phyloP scores from a whole-genome alignment of 1,140 invertebrate genomes.

The Diabrotica undecimpunctata region DNA sequence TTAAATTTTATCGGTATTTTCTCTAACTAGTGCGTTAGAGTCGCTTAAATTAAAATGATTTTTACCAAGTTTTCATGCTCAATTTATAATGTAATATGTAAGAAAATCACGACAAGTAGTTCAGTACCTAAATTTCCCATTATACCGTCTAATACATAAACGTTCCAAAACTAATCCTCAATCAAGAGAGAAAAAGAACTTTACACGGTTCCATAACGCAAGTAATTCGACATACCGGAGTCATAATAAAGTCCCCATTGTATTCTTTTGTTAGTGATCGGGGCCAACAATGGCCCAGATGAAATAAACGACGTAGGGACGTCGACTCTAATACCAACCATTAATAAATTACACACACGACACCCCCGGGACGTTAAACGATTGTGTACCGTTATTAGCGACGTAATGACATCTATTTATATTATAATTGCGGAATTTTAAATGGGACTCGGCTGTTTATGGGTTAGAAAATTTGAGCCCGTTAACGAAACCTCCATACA shows the following conservation, averaged over 20 bases:
- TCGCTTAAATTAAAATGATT: too few species aligned
- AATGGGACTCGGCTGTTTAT: conserved; percentile 39
- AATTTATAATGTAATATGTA: too few species aligned
- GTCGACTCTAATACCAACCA: conserved; percentile 43
- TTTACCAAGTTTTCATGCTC: too few species aligned
- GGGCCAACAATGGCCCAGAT: conserved; percentile 33
- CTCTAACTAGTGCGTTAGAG: too few species aligned
- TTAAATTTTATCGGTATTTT: too few species aligned
- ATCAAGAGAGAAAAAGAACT: background rate
- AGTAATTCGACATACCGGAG: conserved; percentile 21
- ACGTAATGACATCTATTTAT: conserved; percentile 47
- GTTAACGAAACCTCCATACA: background rate
- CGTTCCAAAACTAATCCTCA: background rate
- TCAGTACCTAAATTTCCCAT: too few species aligned
- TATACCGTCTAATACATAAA: background rate
- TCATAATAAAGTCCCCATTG: conserved; percentile 30
- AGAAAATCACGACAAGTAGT: background rate
- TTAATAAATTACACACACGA: conserved; percentile 48
- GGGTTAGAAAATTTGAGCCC: conserved; percentile 31
- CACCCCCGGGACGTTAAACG: conserved; percentile 45
- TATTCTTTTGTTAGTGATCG: conserved; percentile 36
- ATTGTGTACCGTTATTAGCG: conserved; percentile 46
- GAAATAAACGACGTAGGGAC: conserved; percentile 15
- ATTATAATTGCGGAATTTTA: conserved; percentile 48
- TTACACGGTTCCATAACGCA: conserved; percentile 13